Evolutionary conservation across 2,888 invertebrate species (phyloP).

Genomic region (Liodrosophila aerea): DNA sequence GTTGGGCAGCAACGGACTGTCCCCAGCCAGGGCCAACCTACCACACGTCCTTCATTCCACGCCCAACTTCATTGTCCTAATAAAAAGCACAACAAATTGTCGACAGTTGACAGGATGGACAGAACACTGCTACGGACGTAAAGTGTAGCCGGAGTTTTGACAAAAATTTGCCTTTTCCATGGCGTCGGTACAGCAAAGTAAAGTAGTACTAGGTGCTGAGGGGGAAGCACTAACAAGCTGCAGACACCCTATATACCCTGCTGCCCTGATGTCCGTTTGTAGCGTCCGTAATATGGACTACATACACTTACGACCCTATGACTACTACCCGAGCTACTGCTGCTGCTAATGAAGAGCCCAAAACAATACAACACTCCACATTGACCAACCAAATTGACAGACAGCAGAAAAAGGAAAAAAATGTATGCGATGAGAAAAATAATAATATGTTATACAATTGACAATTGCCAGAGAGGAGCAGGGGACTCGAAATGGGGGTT

Average conservation of each 20-base stretch:
- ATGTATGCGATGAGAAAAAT: not conserved
- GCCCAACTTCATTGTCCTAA: slow-evolving; percentile 47
- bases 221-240: slow-evolving; percentile 49
- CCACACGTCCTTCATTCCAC: not conserved
- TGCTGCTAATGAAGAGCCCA: slow-evolving; percentile 64
- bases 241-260: slow-evolving; percentile 8
- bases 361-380: slow-evolving; percentile 16
- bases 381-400: slow-evolving; percentile 20
- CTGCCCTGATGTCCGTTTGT: slow-evolving; percentile 22
- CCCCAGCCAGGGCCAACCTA: not conserved
- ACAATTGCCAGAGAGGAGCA: slow-evolving; percentile 31
- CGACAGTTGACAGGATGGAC: slow-evolving; percentile 51
- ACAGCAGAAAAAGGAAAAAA: slow-evolving; percentile 15
- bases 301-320: slow-evolving; percentile 23
- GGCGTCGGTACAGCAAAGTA: not conserved
- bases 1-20: slow-evolving; percentile 32
- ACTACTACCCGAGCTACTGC: not conserved
- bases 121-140: slow-evolving; percentile 28
- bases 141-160: slow-evolving; percentile 20
- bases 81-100: slow-evolving; percentile 76
- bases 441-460: slow-evolving; percentile 56
- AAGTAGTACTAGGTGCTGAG: not conserved
- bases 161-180: slow-evolving; percentile 57
- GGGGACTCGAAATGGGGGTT: slow-evolving; percentile 1
- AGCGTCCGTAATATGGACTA: slow-evolving; percentile 34